Evolutionary conservation across 1,140 invertebrate species (phyloP), one percentile per base, ranked within the genome.

Genomic region (Cheumatopsyche charites): DNA sequence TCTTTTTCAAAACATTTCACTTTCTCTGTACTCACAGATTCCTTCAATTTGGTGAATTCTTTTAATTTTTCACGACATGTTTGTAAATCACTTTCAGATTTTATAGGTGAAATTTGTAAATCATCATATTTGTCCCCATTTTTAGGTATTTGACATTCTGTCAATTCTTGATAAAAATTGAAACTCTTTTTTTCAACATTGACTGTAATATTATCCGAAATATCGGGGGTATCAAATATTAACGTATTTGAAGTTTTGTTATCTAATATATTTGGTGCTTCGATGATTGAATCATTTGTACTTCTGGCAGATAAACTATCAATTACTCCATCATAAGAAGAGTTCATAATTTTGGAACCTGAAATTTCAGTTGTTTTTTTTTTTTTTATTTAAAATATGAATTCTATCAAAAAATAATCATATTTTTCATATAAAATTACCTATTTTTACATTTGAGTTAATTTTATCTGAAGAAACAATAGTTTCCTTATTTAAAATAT

Each of bases 1-100:
- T 52, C 65, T 67, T 67, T 67, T 67, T 67, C 45, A 29, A 45
- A 67, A 19, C 45, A 21, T 52, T 67, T 67, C 41, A n/a, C 15
- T 36, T 4, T 36, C 9, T 36, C 29, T 36, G 3, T 3, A 36
- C 9, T 13, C 13, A 47, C 23, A 2, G 23, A 23, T 4, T 66
- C 19, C 19, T 13, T 21, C 3, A 17, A 29, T 66, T 66, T 66
- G 17, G 66, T 68, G n/a, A 68, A 1, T 68, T 68, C 66, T 42
- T 41, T 52, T 43, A 68, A 68, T 29, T 68, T 68, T 12, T 29
- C 23, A 3, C 66, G 47, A 55, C 66, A 55, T 36, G 12, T 13
- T 58, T 68, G 25, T 6, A 68, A 23, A 55, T 68, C 49, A 47
- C 15, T 47, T 21, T 29, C 43, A 6, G 65, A n/a, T 1, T 4